Base-by-base conservation (phyloP, 2,113 vertebrate species). In the Rallus limicola region DNA sequence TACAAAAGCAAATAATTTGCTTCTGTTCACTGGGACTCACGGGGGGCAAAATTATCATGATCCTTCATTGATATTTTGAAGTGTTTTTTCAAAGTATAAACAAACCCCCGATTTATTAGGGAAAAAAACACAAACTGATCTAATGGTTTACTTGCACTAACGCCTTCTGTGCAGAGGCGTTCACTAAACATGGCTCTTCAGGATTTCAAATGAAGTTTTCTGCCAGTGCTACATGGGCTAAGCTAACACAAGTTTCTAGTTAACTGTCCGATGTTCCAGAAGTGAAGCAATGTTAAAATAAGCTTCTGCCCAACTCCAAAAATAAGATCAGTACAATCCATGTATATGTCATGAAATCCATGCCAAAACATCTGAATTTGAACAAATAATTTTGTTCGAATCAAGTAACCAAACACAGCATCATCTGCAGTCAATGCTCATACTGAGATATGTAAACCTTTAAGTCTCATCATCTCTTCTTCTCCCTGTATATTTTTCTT, bases 181-280 rank as follows among this genome's bases (percentile, higher is more conserved):
- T 86, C 36, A 34, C 12, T 34, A 36, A 11, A 36, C 7, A 6
- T 8, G 16, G 3, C 0, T 0, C 9, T 46, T 28, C 16, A 70
- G 12, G 33, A 33, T 4, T 19, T 75, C 36, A 38, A 12, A 38
- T 14, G 3, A 70, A 70, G 48, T 25, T 48, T 62, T 14, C 33
- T 84, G 44, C 3, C 15, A 48, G 5, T 18, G 31, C 7, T 31
- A 5, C 25, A 9, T 31, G 13, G 12, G 24, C 6, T 72, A 28
- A 34, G 9, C 9, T 29, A 4, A 23, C 21, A 4, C 16, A 50
- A 44, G 14, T 2, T 46, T 62, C 29, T 67, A 20, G 7, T 2
- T 36, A 72, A 52, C 15, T 64, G 21, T 12, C 9, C 19, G 16
- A 12, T 34, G 13, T n/a, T 72, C 10, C 18, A 64, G 28, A 83